phyloP scores from a whole-genome alignment of 2,797 vertebrate genomes.

The Sebastes minor region DNA sequence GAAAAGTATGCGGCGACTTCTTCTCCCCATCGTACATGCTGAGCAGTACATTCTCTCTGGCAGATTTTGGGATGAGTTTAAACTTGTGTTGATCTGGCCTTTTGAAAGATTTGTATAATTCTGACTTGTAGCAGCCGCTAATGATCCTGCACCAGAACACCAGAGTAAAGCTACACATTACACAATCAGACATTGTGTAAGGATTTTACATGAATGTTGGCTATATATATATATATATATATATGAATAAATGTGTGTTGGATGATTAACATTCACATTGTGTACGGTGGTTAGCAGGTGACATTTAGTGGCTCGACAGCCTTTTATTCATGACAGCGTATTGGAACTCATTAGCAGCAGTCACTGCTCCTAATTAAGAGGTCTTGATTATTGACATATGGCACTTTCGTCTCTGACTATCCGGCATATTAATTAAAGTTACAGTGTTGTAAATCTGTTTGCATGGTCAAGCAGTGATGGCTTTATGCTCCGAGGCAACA shows the following conservation, averaged over 20 bases:
- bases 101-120: background rate
- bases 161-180: background rate
- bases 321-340: conserved; percentile 57
- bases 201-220: conserved; percentile 4
- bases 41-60: background rate
- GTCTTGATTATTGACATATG: conserved; percentile 80
- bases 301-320: conserved; percentile 60
- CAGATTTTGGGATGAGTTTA: background rate
- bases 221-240: background rate
- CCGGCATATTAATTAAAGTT: conserved; percentile 67
- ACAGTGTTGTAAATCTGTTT: conserved; percentile 60
- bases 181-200: background rate
- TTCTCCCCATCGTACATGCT: conserved; percentile 10
- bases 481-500: conserved; percentile 42
- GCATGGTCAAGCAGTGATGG: conserved; percentile 25
- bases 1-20: conserved; percentile 26
- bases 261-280: conserved; percentile 52
- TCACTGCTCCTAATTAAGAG: conserved; percentile 75
- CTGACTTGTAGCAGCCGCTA: background rate
- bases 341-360: conserved; percentile 72
- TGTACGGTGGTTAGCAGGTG: conserved; percentile 50
- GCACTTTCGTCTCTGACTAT: conserved; percentile 67
- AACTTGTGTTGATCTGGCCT: background rate
- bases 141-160: background rate
- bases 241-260: background rate